A percentile compares a stretch with the other conserved stretches of the same genome.
Evolutionary conservation across 2,113 vertebrate species (phyloP).

Genomic region (Pelecanus crispus): DNA sequence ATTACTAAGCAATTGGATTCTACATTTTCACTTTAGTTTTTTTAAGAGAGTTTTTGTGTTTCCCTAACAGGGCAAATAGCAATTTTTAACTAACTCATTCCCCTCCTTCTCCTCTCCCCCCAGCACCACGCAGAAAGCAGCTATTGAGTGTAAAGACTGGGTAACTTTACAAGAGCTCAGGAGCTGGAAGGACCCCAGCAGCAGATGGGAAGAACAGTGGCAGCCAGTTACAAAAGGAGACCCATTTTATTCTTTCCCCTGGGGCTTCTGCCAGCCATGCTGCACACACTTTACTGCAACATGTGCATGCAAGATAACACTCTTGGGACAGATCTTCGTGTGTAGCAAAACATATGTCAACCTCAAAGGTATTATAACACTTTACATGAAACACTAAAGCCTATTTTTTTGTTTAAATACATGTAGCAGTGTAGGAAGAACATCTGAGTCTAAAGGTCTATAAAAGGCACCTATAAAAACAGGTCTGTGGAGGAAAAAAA

Average conservation of each 20-base stretch:
- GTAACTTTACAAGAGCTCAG: not conserved
- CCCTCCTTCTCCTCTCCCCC: not conserved
- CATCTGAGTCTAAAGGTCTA: not conserved
- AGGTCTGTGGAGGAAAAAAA: not conserved
- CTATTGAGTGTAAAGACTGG: not conserved
- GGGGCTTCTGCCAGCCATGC: not conserved
- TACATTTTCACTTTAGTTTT: not conserved
- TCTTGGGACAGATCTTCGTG: not conserved
- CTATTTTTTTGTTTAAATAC: not conserved
- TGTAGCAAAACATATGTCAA: not conserved
- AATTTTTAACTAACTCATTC: not conserved
- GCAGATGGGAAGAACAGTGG: not conserved
- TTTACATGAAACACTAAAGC: not conserved
- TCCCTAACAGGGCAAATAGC: not conserved
- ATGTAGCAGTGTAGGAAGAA: not conserved
- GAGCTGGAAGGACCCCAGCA: not conserved
- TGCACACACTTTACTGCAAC: not conserved
- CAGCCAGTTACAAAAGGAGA: not conserved
- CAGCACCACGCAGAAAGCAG: not conserved
- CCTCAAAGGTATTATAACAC: not conserved
- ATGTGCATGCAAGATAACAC: not conserved
- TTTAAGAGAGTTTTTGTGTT: not conserved
- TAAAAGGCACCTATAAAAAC: not conserved
- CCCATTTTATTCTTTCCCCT: not conserved
- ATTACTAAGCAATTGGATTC: not conserved